Evolutionary conservation across 1,140 invertebrate species (phyloP).

Genomic region (Caerostris extrusa): DNA sequence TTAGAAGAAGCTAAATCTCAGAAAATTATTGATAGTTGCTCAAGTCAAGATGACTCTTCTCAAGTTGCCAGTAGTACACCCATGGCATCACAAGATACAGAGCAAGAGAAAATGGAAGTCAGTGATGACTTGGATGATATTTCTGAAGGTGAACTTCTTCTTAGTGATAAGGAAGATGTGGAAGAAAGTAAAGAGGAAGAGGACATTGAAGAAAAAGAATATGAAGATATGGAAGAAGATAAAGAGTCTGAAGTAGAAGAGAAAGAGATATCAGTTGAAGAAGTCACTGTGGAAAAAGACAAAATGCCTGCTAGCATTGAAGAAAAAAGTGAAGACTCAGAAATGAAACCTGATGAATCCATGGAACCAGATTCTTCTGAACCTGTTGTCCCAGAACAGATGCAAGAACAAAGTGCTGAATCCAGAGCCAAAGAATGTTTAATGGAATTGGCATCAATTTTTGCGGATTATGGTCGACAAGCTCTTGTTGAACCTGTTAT

Average conservation of each 20-base stretch:
- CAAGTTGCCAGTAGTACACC: not conserved
- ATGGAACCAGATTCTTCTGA: not conserved
- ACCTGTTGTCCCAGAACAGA: not conserved
- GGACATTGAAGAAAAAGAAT: conserved; percentile 71
- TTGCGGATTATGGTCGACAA: conserved; percentile 48
- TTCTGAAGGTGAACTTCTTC: conserved; percentile 44
- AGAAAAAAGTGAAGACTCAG: not conserved
- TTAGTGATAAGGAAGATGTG: conserved; percentile 61
- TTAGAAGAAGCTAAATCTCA: not conserved
- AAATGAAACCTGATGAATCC: not conserved
- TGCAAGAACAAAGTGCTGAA: conserved; percentile 68
- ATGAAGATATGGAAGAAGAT: conserved; percentile 27
- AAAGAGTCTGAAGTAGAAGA: conserved; percentile 36
- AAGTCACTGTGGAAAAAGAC: conserved; percentile 6
- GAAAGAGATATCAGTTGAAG: not conserved
- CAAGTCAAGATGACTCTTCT: conserved; percentile 36
- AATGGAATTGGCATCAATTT: conserved; percentile 82
- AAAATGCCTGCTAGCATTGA: not conserved
- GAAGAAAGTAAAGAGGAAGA: conserved; percentile 76
- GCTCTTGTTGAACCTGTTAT: not conserved
- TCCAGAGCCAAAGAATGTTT: conserved; percentile 80
- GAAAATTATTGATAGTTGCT: not conserved
- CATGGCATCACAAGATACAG: conserved; percentile 14
- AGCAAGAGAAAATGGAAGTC: conserved; percentile 58
- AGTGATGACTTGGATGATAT: conserved; percentile 66